Percentiles rank a stretch among this genome's conserved stretches.
phyloP scores from a whole-genome alignment of 2,888 invertebrate species.

The Chrysolina oricalcia region DNA sequence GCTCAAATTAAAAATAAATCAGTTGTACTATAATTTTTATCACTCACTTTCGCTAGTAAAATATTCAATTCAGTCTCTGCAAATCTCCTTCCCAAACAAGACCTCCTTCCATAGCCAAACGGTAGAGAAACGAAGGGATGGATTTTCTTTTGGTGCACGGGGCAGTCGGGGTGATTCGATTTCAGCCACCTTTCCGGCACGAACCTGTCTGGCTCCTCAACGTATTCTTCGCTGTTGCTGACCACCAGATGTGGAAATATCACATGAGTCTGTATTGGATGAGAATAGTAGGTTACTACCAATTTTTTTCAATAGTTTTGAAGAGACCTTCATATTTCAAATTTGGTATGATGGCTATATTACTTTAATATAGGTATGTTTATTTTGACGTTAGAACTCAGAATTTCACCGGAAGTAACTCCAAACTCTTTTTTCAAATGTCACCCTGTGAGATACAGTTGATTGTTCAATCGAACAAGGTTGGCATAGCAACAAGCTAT shows the following conservation, averaged over 20 bases:
- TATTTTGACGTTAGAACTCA: too few relatives aligned
- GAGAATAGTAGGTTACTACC: slow-evolving; percentile 15
- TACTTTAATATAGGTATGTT: too few relatives aligned
- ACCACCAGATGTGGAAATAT: slow-evolving; percentile 87
- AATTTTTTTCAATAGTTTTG: too few relatives aligned
- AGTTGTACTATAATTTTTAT: neutral
- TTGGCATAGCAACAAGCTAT: too few relatives aligned
- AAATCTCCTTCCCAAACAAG: slow-evolving; percentile 86
- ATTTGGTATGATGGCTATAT: too few relatives aligned
- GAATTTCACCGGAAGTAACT: too few relatives aligned
- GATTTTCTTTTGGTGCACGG: slow-evolving; percentile 74
- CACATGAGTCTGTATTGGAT: slow-evolving; percentile 79
- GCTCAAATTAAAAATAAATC: too few relatives aligned
- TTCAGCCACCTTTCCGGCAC: slow-evolving; percentile 87
- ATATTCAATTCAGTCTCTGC: slow-evolving; percentile 87
- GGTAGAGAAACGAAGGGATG: slow-evolving; percentile 85
- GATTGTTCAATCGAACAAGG: too few relatives aligned
- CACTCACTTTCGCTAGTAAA: slow-evolving; percentile 79
- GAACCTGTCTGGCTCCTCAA: slow-evolving; percentile 81
- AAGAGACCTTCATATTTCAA: too few relatives aligned
- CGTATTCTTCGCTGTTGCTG: slow-evolving; percentile 82
- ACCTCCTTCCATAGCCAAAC: slow-evolving; percentile 84
- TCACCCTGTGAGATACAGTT: too few relatives aligned
- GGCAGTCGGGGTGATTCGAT: slow-evolving; percentile 61
- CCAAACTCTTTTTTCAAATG: too few relatives aligned